These are phyloP conservation scores for Umimayanthus chanpuru DNA, from an alignment of 92 coral and sea anemone genomes.

Conservation along the genomic window DNA sequence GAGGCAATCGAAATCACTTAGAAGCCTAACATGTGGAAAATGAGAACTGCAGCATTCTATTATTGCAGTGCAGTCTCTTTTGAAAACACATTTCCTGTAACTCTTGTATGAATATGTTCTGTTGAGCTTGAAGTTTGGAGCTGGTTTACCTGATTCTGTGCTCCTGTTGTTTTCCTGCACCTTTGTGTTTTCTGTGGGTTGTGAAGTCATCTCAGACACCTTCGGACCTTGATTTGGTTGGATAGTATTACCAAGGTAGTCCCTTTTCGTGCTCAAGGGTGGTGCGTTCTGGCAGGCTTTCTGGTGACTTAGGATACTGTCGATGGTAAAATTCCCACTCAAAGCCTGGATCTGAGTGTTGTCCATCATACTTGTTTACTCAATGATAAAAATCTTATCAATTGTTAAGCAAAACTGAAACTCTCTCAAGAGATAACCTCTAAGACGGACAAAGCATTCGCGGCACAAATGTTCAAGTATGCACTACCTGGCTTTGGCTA, in stretches of 20 bases:
- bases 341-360: slow-evolving; percentile 38
- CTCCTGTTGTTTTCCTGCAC: not conserved
- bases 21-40: slow-evolving; percentile 35
- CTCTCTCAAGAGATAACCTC: not conserved
- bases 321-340: slow-evolving; percentile 68
- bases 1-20: slow-evolving; percentile 25
- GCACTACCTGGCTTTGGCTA: slow-evolving; percentile 18
- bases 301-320: slow-evolving; percentile 57
- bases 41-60: not conserved
- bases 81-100: slow-evolving; percentile 38
- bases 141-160: slow-evolving; percentile 29
- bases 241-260: slow-evolving; percentile 24
- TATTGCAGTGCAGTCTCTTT: slow-evolving; percentile 20
- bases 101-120: not conserved
- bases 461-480: slow-evolving; percentile 14
- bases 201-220: not conserved
- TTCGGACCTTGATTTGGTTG: not conserved
- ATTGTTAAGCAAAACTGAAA: not conserved
- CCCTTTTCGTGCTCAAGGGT: slow-evolving; percentile 22
- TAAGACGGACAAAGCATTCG: not conserved
- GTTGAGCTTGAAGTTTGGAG: not conserved
- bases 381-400: slow-evolving; percentile 41
- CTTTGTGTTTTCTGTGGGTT: slow-evolving; percentile 4
- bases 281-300: slow-evolving; percentile 16
- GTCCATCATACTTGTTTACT: slow-evolving; percentile 29